phyloP scores from a whole-genome alignment of 2,888 invertebrate genomes.

The Nomada ruficornis region DNA sequence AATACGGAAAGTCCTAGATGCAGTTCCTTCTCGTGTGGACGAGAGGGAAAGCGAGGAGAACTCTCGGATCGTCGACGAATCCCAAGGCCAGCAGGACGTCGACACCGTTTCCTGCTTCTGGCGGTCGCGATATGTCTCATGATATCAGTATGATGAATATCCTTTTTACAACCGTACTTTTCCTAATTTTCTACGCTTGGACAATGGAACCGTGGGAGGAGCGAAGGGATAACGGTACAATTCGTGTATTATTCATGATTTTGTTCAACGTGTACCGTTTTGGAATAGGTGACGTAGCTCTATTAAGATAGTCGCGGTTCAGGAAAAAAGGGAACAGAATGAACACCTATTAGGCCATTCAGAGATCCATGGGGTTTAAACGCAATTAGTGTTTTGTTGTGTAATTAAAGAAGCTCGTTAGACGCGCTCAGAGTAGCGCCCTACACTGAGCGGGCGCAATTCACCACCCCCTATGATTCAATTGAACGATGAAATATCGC shows the following conservation, averaged over 20 bases:
- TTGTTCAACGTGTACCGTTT: conserved; percentile 46
- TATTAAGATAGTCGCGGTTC: not conserved
- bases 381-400: conserved; percentile 24
- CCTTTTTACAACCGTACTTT: not conserved
- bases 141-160: too few relatives aligned
- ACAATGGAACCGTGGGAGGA: not conserved
- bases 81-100: conserved; percentile 45
- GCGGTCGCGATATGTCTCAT: not conserved
- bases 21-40: conserved; percentile 35
- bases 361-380: conserved; percentile 1
- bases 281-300: conserved; percentile 4
- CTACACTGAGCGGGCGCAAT: conserved; percentile 14
- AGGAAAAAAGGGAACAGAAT: not conserved
- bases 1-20: conserved; percentile 38
- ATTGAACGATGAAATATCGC: not conserved
- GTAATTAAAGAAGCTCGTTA: conserved; percentile 52
- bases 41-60: conserved; percentile 67
- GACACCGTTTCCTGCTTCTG: conserved; percentile 30
- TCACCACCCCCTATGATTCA: not conserved
- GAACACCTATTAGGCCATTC: conserved; percentile 6
- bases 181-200: not conserved
- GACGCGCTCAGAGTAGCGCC: conserved; percentile 30
- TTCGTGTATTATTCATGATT: conserved; percentile 46
- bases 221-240: conserved; percentile 47
- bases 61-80: conserved; percentile 42